Conservation (phyloP, 1,140 invertebrate species). For the Lutraria rhynchaena region DNA sequence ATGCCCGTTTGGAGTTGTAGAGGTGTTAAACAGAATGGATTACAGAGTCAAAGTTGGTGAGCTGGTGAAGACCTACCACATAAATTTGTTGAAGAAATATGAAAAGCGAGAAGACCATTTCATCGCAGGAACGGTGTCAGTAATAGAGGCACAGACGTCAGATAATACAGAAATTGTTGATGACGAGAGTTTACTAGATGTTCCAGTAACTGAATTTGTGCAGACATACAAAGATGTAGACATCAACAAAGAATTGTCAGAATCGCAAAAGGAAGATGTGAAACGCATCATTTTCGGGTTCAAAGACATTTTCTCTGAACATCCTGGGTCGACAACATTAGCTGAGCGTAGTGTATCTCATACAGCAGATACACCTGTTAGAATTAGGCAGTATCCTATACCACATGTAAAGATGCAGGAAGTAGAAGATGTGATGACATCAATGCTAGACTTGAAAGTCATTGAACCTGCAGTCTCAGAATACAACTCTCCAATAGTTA, state of each 20-base stretch:
- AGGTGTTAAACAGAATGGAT: background rate
- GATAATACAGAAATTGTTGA: background rate
- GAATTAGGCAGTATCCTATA: background rate
- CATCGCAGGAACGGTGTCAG: too few relatives aligned
- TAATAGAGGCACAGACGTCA: background rate
- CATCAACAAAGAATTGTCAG: too few relatives aligned
- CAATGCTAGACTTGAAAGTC: background rate
- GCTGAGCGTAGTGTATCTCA: background rate
- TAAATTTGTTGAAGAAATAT: too few relatives aligned
- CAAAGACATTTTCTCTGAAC: too few relatives aligned
- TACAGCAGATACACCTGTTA: background rate
- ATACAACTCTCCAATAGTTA: slow-evolving; percentile 55
- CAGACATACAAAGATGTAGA: too few relatives aligned
- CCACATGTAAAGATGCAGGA: slow-evolving; percentile 12
- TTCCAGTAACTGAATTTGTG: too few relatives aligned
- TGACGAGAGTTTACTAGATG: background rate
- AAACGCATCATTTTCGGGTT: too few relatives aligned
- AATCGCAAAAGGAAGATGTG: too few relatives aligned
- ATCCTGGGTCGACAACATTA: too few relatives aligned
- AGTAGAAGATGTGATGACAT: background rate
- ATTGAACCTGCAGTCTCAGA: background rate
- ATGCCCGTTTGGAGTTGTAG: background rate
- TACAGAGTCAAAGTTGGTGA: background rate
- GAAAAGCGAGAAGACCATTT: background rate
- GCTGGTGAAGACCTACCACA: background rate